Base-by-base conservation (phyloP, 2,797 vertebrate species). In the Neosilurus mollespiculum region DNA sequence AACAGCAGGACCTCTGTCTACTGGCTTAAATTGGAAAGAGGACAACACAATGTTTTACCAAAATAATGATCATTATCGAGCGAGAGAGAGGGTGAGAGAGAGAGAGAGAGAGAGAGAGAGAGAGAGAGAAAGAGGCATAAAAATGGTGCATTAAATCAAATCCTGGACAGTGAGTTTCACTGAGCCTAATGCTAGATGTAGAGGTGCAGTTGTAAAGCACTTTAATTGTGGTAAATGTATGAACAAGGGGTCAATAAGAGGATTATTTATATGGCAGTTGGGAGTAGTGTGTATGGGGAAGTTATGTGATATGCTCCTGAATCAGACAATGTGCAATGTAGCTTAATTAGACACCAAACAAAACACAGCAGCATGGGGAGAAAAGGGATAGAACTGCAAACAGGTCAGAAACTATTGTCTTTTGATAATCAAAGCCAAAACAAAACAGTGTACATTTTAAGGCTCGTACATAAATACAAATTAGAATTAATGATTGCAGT, bases 1-100 rank as follows among this genome's bases (percentile, higher is more conserved):
- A 70, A 84, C 87, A 79, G 75, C 43, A 54, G 85, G 87, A 69
- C 49, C 22, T 84, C 83, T 64, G 82, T 77, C 72, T 78, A 22
- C 83, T 75, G 61, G 43, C 80, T 71, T 49, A 71, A 85, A 76
- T 80, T 67, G 67, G 61, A 88, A 86, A 87, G 72, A 34, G 58
- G 72, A 78, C 34, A 6, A 26, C 83, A 62, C 20, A 71, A 69
- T 56, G 66, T 65, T 83, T 81, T 54, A 79, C 72, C 69, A 62
- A 84, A 69, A 70, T 30, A 49, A 65, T 11, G 16, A 62, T 59
- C 56, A 56, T 73, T 84, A 84, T 83, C 64, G 49, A 67, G 81
- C 16, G 61, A 80, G 9, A 61, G 58, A 4, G 16, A 59, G 58
- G 18, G 3, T 18, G 18, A 59, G 18, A 59, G 58, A 59, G 58